These are phyloP conservation scores for Neoitamus cyanurus DNA, from an alignment of 2,888 invertebrate species.

Conservation along the genomic window DNA sequence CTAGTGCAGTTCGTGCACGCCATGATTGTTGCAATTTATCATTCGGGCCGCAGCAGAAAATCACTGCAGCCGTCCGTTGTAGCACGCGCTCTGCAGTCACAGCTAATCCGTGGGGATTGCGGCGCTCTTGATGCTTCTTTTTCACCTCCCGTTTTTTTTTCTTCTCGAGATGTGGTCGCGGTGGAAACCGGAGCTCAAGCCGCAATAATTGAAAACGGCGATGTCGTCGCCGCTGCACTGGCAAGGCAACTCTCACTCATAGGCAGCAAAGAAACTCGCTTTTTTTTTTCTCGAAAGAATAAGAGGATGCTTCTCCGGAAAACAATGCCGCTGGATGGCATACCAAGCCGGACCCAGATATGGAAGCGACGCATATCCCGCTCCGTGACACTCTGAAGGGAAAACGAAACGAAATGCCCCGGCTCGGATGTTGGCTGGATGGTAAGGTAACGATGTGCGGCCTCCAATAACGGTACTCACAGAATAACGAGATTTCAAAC, in stretches of 20 bases:
- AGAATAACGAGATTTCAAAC: constrained; percentile 7
- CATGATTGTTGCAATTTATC: background rate
- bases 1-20: background rate
- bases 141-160: background rate
- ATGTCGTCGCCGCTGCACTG: background rate
- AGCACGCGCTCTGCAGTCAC: background rate
- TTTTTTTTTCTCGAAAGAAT: background rate
- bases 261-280: constrained; percentile 2
- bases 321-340: background rate
- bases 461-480: constrained; percentile 8
- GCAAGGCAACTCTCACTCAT: constrained; percentile 12
- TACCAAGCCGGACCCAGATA: background rate
- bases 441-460: background rate
- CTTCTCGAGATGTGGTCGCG: background rate
- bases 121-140: background rate
- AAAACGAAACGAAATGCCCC: background rate
- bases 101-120: background rate
- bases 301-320: background rate
- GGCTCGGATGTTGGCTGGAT: background rate
- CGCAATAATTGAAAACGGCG: constrained; percentile 25
- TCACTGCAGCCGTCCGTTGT: background rate
- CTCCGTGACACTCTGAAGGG: background rate
- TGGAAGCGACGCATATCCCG: background rate
- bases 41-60: background rate
- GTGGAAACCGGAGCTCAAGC: background rate